phyloP scores from a whole-genome alignment of 92 coral and sea anemone genomes.

The Umimayanthus chanpuru region DNA sequence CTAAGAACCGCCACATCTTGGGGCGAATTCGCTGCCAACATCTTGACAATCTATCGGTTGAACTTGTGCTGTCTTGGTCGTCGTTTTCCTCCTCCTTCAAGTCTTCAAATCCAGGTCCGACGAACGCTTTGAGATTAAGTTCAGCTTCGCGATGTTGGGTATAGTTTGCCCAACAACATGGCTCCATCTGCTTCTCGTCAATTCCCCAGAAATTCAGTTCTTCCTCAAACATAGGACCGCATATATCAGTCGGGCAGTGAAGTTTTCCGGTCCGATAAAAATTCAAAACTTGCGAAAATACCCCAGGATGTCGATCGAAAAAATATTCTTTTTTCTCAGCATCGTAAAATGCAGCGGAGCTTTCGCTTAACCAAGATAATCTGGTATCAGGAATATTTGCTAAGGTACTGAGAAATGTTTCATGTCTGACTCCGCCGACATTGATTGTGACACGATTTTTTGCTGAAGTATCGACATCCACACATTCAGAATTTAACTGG shows the following conservation, averaged over 20 bases:
- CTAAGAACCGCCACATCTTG: conserved; percentile 77
- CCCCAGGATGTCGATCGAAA: conserved; percentile 87
- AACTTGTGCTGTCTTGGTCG: conserved; percentile 48
- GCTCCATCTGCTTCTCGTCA: conserved; percentile 93
- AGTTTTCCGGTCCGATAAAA: conserved; percentile 89
- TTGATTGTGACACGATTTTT: conserved; percentile 74
- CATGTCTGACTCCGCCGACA: conserved; percentile 88
- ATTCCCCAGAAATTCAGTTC: conserved; percentile 90
- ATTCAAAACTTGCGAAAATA: conserved; percentile 80
- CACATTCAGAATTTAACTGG: conserved; percentile 10
- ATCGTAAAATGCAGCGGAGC: conserved; percentile 52
- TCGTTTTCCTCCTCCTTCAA: conserved; percentile 53
- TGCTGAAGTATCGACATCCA: conserved; percentile 55
- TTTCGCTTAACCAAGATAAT: conserved; percentile 81
- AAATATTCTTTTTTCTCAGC: conserved; percentile 73
- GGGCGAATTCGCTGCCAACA: conserved; percentile 75
- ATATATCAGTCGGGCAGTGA: conserved; percentile 88
- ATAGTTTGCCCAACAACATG: conserved; percentile 89
- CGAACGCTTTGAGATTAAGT: conserved; percentile 83
- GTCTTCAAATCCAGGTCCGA: conserved; percentile 87
- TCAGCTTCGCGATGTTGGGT: conserved; percentile 90
- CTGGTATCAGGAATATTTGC: conserved; percentile 89
- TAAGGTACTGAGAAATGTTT: conserved; percentile 75
- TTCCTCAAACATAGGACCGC: conserved; percentile 91
- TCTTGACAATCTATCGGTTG: conserved; percentile 52